These are phyloP conservation scores for Australoheros facetus DNA, from an alignment of 2,797 vertebrate genomes.

Conservation along the genomic window DNA sequence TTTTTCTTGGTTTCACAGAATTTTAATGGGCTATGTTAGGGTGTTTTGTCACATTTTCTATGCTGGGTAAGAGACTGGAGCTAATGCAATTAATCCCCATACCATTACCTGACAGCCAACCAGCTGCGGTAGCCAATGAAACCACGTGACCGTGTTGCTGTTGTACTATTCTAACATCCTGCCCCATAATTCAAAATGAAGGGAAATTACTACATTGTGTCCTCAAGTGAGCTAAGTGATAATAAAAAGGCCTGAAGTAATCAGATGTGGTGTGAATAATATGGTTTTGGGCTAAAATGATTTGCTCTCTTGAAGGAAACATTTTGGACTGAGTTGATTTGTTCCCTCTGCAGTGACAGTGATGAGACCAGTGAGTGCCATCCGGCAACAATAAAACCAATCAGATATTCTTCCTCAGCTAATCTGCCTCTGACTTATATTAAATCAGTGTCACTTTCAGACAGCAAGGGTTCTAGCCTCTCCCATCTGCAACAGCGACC, in stretches of 20 bases:
- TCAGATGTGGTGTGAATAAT: constrained; percentile 33
- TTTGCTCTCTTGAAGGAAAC: constrained; percentile 38
- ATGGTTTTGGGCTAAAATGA: constrained; percentile 22
- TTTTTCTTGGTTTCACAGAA: constrained; percentile 69
- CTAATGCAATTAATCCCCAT: constrained; percentile 73
- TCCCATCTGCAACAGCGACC: constrained; percentile 27
- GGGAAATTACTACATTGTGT: constrained; percentile 16
- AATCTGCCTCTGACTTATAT: constrained; percentile 62
- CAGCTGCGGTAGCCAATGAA: constrained; percentile 53
- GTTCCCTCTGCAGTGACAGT: constrained; percentile 42
- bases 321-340: constrained; percentile 44
- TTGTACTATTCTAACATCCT: constrained; percentile 16
- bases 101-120: constrained; percentile 61
- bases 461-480: constrained; percentile 35
- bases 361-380: constrained; percentile 39
- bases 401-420: constrained; percentile 61
- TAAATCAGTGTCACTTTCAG: constrained; percentile 67
- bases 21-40: constrained; percentile 64
- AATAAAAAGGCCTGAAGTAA: constrained; percentile 35
- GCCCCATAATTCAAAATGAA: constrained; percentile 42
- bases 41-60: constrained; percentile 67
- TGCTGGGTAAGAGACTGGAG: constrained; percentile 60
- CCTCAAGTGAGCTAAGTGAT: constrained; percentile 23
- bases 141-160: constrained; percentile 27
- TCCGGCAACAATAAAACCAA: constrained; percentile 38